Evolutionary conservation across 2,888 invertebrate species (phyloP).

Genomic region (Euplexia lucipara): DNA sequence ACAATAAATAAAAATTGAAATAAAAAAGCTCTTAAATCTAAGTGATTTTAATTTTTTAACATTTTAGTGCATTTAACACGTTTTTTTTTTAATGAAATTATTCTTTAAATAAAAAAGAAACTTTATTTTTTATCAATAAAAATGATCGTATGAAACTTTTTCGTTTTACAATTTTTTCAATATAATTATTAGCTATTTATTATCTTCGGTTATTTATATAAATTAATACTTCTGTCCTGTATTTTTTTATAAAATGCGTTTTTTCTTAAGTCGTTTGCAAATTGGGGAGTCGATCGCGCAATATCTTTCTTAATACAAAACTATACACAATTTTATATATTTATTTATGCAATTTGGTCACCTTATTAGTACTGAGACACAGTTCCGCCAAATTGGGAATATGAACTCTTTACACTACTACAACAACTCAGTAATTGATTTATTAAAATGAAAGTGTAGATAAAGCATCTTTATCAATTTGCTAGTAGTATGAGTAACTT

Average conservation of each 20-base stretch:
- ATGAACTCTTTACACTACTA: too few species aligned
- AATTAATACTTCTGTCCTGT: conserved; percentile 85
- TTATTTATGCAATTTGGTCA: too few species aligned
- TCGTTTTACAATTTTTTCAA: conserved; percentile 63
- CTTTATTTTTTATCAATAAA: conserved; percentile 53
- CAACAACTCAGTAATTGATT: too few species aligned
- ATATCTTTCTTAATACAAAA: neutral
- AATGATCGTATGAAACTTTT: conserved; percentile 65
- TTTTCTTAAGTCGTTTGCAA: conserved; percentile 73
- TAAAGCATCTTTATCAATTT: too few species aligned
- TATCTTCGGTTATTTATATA: conserved; percentile 82
- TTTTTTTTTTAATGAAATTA: conserved; percentile 61
- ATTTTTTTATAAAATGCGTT: conserved; percentile 78
- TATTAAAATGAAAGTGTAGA: too few species aligned
- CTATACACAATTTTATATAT: too few species aligned
- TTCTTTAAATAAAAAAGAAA: conserved; percentile 53
- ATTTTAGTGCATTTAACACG: conserved; percentile 79
- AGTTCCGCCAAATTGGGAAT: too few species aligned
- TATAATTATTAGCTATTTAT: conserved; percentile 84
- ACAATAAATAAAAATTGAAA: conserved; percentile 71
- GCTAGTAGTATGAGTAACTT: neutral
- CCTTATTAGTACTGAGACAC: too few species aligned
- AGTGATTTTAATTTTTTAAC: conserved; percentile 80
- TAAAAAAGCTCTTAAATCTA: conserved; percentile 69
- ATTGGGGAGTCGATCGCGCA: conserved; percentile 45